phyloP scores from a whole-genome alignment of 2,888 invertebrate genomes.

The Esperia sulphurella region DNA sequence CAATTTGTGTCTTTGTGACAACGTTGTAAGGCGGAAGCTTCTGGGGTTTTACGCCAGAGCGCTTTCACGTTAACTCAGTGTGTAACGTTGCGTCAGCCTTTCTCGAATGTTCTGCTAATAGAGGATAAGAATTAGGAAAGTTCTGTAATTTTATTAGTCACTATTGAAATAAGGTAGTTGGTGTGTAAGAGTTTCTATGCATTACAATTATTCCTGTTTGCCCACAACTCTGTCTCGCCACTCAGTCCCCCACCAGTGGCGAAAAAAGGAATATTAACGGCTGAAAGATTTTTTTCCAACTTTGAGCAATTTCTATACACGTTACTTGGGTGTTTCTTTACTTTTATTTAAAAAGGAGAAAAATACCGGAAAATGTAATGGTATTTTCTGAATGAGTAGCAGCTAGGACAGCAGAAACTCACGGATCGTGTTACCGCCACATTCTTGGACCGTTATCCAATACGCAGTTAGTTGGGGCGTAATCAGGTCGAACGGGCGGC shows the following conservation, averaged over 20 bases:
- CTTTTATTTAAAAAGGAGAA: too few species aligned
- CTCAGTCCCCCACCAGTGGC: too few species aligned
- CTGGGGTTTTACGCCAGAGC: conserved; percentile 3
- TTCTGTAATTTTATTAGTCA: not conserved
- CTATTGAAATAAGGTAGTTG: not conserved
- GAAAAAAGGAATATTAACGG: too few species aligned
- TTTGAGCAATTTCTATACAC: too few species aligned
- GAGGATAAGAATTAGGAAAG: conserved; percentile 5
- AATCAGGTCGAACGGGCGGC: conserved; percentile 39
- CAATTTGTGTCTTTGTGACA: not conserved
- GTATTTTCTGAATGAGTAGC: not conserved
- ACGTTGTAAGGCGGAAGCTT: not conserved
- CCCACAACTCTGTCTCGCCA: too few species aligned
- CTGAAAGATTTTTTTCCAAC: too few species aligned
- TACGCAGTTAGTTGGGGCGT: conserved; percentile 51
- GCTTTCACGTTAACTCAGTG: conserved; percentile 3
- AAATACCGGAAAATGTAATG: too few species aligned
- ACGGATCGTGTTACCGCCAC: conserved; percentile 17
- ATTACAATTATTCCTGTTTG: too few species aligned
- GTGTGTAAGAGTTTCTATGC: too few species aligned
- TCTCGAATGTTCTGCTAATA: conserved; percentile 13
- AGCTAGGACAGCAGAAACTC: conserved; percentile 12
- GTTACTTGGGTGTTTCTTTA: too few species aligned
- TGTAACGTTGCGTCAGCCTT: conserved; percentile 12
- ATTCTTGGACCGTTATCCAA: conserved; percentile 65